Evolutionary conservation across 53 echinoderm and acorn worm species (phyloP), one percentile per base, ranked within the genome.

Genomic region (Zoroaster sp.): DNA sequence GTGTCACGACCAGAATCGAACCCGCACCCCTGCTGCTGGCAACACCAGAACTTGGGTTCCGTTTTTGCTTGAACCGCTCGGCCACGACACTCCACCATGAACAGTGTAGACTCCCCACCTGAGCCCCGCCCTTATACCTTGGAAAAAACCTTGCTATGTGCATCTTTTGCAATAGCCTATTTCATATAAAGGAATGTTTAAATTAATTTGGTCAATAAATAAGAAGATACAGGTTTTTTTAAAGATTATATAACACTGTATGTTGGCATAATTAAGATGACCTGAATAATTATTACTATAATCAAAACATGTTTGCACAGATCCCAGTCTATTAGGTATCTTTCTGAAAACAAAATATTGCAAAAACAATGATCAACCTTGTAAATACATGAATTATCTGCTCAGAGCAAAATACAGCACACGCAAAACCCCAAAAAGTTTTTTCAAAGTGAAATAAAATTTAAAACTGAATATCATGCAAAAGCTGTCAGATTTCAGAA

Each of bases 141-240:
- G n/a, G n/a, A n/a, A n/a, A n/a, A n/a, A n/a, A n/a, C n/a, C 28
- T 4, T 54, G 21, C 38, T 3, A 78, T 21, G 11, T 38, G 20
- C n/a, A 32, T 28, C 47, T 9, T 5, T 37, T 59, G 37, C 54
- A 31, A 20, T 18, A 11, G 23, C 21, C 7, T 4, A 33, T n/a
- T 34, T 14, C 38, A 18, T 23, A 54, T 36, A 78, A 82, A 82
- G 82, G 82, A 82, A 82, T 82, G 82, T 82, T 30, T 18, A 35
- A 13, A 25, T 36, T 9, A 35, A 0, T 13, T 82, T 82, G 82
- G 82, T 82, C 82, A 66, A 82, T 68, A 66, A 66, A 82, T 66
- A 82, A 77, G n/a, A n/a, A n/a, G n/a, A n/a, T n/a, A n/a, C n/a
- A n/a, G 4, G 21, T 40, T 15, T 46, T 30, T 17, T 66, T 9